Percentiles rank a stretch among this genome's conserved stretches.
These are phyloP conservation scores for Antennarius striatus DNA, from an alignment of 2,113 vertebrate genomes.

Conservation along the genomic window DNA sequence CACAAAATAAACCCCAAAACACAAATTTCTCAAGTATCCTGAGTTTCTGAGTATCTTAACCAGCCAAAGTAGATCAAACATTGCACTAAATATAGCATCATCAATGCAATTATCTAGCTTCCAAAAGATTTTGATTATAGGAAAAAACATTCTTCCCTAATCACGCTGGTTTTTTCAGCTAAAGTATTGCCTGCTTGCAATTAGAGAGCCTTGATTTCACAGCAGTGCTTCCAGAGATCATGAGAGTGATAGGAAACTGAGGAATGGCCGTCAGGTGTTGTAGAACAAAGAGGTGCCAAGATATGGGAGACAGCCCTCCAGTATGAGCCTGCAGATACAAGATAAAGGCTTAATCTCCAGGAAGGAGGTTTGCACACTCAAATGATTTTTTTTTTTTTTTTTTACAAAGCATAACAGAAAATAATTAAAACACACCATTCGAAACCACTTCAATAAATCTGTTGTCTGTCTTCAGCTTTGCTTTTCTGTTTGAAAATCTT, in stretches of 20 bases:
- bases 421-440: constrained; percentile 13
- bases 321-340: constrained; percentile 72
- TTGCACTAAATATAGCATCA: constrained; percentile 32
- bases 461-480: constrained; percentile 16
- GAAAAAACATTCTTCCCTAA: constrained; percentile 7
- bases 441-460: constrained; percentile 16
- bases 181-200: constrained; percentile 22
- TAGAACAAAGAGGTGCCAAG: constrained; percentile 73
- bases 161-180: constrained; percentile 35
- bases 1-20: neutral
- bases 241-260: constrained; percentile 45
- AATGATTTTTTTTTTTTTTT: constrained; percentile 13
- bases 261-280: constrained; percentile 66
- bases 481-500: neutral
- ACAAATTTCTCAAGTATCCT: neutral
- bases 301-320: constrained; percentile 64
- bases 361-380: constrained; percentile 39
- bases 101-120: constrained; percentile 36
- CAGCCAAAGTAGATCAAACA: constrained; percentile 12
- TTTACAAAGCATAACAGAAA: constrained; percentile 21
- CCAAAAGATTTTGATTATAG: constrained; percentile 27
- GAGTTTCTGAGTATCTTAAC: constrained; percentile 18
- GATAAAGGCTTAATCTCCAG: constrained; percentile 69
- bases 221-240: constrained; percentile 61
- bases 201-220: constrained; percentile 50